phyloP scores from a whole-genome alignment of 2,797 vertebrate genomes.

The Mus caroli region DNA sequence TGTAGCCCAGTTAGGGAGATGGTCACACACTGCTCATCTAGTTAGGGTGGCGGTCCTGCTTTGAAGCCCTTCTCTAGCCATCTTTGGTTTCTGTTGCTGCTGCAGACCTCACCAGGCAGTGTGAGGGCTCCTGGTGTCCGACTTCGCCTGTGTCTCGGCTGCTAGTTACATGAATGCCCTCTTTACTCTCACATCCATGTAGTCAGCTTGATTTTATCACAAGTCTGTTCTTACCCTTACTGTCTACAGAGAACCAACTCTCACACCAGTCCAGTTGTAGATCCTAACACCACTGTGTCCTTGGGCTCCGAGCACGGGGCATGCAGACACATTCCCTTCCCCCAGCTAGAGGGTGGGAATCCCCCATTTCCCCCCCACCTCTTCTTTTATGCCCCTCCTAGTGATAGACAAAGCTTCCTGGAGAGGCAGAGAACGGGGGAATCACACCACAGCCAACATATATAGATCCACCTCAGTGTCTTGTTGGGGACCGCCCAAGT shows the following conservation, averaged over 20 bases:
- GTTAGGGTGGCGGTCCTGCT: neutral
- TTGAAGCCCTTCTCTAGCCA: neutral
- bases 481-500: neutral
- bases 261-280: neutral
- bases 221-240: neutral
- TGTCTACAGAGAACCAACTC: neutral
- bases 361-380: neutral
- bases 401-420: neutral
- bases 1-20: neutral
- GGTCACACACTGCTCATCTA: too few relatives aligned
- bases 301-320: neutral
- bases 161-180: neutral
- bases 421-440: neutral
- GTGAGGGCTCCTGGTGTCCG: too few relatives aligned
- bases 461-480: neutral
- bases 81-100: neutral
- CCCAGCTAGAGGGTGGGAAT: neutral
- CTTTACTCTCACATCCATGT: neutral
- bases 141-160: neutral
- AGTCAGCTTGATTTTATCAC: neutral
- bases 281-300: neutral
- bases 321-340: too few relatives aligned
- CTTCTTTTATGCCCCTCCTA: neutral
- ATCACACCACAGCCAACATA: rapidly evolving
- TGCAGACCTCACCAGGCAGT: neutral